Evolutionary conservation across 2,113 vertebrate species (phyloP).

Genomic region (Xenopus borealis): DNA sequence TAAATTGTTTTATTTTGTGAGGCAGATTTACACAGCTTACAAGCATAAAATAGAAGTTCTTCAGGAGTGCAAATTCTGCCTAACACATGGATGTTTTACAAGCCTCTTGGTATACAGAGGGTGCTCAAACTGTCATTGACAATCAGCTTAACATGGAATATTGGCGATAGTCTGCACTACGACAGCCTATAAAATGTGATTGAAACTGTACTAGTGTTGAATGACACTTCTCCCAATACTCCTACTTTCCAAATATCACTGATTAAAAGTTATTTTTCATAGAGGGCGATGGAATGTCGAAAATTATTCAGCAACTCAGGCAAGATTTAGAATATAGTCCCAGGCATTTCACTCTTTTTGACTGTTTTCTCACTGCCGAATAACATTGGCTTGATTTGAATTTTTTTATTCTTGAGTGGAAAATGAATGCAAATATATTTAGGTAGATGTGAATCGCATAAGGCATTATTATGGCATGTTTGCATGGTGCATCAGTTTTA

Average conservation of each 20-base stretch:
- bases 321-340: not conserved
- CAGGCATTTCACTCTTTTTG: not conserved
- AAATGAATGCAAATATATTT: slow-evolving; percentile 4
- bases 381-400: not conserved
- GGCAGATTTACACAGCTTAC: not conserved
- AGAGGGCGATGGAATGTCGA: not conserved
- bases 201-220: not conserved
- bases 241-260: not conserved
- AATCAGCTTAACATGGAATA: not conserved
- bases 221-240: not conserved
- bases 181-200: slow-evolving; percentile 2
- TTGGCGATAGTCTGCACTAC: not conserved
- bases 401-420: not conserved
- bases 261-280: not conserved
- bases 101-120: not conserved
- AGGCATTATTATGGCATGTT: not conserved
- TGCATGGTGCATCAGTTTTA: not conserved
- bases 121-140: not conserved
- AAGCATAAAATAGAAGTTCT: not conserved
- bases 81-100: slow-evolving; percentile 4
- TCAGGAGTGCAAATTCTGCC: not conserved
- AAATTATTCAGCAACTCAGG: not conserved
- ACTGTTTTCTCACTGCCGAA: not conserved
- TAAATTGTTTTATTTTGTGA: not conserved
- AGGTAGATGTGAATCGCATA: not conserved